Evolutionary conservation across 2,113 vertebrate species (phyloP).

Genomic region (Garra rufa): DNA sequence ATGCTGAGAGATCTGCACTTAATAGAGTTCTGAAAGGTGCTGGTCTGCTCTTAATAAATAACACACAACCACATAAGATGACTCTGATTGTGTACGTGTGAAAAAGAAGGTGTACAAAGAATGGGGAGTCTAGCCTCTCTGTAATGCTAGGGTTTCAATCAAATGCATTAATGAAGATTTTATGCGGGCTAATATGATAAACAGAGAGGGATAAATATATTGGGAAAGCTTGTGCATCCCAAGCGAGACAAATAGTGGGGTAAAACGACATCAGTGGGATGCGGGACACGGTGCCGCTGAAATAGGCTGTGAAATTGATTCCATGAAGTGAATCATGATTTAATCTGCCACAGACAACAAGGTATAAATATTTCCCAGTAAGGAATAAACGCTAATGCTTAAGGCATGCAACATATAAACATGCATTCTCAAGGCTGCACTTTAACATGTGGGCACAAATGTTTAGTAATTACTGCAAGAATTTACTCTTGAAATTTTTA

Average conservation of each 20-base stretch:
- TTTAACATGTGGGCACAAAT: not conserved
- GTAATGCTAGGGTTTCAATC: slow-evolving; percentile 57
- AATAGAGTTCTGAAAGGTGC: slow-evolving; percentile 24
- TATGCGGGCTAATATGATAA: slow-evolving; percentile 72
- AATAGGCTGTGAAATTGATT: slow-evolving; percentile 78
- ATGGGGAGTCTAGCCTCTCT: not conserved
- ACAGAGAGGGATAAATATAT: slow-evolving; percentile 62
- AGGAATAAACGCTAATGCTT: slow-evolving; percentile 45
- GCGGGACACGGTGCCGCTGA: slow-evolving; percentile 70
- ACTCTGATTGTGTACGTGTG: not conserved
- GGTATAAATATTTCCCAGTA: slow-evolving; percentile 56
- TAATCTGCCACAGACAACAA: slow-evolving; percentile 74
- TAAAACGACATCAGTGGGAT: slow-evolving; percentile 74
- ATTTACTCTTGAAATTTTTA: not conserved
- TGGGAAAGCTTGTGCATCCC: slow-evolving; percentile 63
- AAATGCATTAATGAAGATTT: slow-evolving; percentile 67
- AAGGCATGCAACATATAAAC: not conserved
- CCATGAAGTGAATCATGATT: slow-evolving; percentile 78
- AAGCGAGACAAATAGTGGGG: slow-evolving; percentile 70
- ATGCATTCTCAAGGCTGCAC: not conserved
- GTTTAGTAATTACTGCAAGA: not conserved
- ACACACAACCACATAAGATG: not conserved
- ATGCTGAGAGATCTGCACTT: slow-evolving; percentile 51
- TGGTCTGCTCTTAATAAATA: slow-evolving; percentile 21
- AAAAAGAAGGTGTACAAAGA: too few species aligned